phyloP scores from a whole-genome alignment of 2,113 vertebrate genomes.

The Chaetura pelagica region DNA sequence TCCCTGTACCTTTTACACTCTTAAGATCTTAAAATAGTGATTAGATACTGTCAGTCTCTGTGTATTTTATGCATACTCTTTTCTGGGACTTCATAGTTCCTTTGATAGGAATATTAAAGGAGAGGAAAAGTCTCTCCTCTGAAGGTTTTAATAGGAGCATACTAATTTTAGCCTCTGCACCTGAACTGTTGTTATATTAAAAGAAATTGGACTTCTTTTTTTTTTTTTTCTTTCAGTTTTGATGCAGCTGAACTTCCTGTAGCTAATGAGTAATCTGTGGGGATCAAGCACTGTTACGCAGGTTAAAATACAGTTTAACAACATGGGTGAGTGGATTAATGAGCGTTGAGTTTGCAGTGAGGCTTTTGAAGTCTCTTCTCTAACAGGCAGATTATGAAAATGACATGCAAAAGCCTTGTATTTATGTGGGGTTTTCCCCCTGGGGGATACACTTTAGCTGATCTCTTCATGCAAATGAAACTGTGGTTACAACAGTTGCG shows the following conservation, averaged over 20 bases:
- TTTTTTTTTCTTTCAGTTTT: not conserved
- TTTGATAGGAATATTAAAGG: not conserved
- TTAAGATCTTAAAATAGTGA: not conserved
- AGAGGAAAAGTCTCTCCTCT: not conserved
- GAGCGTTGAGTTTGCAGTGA: not conserved
- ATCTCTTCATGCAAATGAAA: slow-evolving; percentile 1
- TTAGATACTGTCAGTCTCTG: not conserved
- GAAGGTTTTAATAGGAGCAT: not conserved
- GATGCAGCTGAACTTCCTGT: not conserved
- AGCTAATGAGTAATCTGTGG: not conserved
- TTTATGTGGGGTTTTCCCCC: not conserved
- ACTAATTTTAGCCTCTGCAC: not conserved
- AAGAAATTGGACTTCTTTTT: not conserved
- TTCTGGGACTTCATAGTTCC: accelerated
- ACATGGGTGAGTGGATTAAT: not conserved
- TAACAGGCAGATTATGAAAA: not conserved
- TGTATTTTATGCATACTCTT: not conserved
- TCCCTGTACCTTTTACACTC: not conserved
- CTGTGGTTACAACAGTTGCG: accelerated
- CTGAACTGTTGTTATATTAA: not conserved
- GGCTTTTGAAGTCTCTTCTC: not conserved
- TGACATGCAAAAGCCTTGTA: not conserved
- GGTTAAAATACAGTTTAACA: not conserved
- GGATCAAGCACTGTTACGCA: not conserved
- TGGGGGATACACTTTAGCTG: not conserved